phyloP scores from a whole-genome alignment of 2,113 vertebrate genomes.

The Plecotus auritus region DNA sequence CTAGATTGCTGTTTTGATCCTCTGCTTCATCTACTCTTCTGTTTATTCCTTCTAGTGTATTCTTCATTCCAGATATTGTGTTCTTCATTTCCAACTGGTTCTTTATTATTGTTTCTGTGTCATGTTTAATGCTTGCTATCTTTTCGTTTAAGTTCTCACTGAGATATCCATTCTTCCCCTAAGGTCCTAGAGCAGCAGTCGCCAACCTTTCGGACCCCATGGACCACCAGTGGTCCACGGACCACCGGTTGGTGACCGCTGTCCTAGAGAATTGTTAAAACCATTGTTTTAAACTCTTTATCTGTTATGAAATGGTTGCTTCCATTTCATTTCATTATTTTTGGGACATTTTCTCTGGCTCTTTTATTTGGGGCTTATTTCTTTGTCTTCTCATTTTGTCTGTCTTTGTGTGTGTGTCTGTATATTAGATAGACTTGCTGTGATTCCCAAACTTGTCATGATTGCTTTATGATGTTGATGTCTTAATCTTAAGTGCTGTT shows the following conservation, averaged over 20 bases:
- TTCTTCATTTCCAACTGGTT: not conserved
- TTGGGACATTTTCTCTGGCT: not conserved
- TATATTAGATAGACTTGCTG: not conserved
- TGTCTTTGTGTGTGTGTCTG: not conserved
- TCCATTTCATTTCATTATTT: not conserved
- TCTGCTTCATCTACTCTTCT: not conserved
- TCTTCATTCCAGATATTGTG: not conserved
- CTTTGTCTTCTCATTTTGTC: not conserved
- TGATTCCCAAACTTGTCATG: not conserved
- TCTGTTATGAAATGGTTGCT: not conserved
- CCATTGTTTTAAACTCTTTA: not conserved
- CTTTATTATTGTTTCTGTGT: not conserved
- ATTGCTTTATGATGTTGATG: not conserved
- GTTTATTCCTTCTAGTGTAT: not conserved
- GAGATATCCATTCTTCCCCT: not conserved
- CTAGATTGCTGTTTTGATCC: not conserved
- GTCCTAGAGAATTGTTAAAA: not conserved
- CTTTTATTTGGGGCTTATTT: not conserved
- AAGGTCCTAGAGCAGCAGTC: not conserved
- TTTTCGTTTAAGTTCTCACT: not conserved
- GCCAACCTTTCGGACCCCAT: no score
- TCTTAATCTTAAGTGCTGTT: not conserved
- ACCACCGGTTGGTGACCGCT: no score
- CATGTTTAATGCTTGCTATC: not conserved
- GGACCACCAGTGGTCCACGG: no score